Base-by-base conservation (phyloP, 2,113 vertebrate species). In the Laterallus jamaicensis region DNA sequence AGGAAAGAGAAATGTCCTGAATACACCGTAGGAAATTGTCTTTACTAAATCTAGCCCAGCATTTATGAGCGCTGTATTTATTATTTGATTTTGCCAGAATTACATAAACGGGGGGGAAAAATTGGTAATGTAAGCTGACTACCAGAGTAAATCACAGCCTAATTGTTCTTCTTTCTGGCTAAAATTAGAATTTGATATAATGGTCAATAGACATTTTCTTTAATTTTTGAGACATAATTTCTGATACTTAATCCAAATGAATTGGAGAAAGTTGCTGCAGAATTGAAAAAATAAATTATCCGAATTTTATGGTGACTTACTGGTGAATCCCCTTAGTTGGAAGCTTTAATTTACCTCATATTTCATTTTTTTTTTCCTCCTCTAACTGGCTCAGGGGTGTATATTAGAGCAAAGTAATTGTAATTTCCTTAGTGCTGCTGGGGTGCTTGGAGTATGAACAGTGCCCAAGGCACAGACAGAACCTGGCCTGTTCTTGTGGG, bases 111-210 rank as follows among this genome's bases (percentile, higher is more conserved):
- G 56, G 59, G 49, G 28, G 14, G 3, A 1, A 4, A 75, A 77
- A 76, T 74, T 95, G 84, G 94, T 96, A 95, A 94, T 95, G 25
- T 76, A 73, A 87, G 63, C 66, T 96, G 93, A 95, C 95, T 92
- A 94, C 82, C 82, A 37, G 63, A 91, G 76, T 96, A 96, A 97
- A 96, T 95, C 90, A 94, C 55, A 85, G 62, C 63, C 70, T 94
- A 90, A 96, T 93, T 95, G 85, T 82, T 95, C 59, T 93, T 82
- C 67, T 88, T 92, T 24, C 59, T 91, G 70, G 63, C 84, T 95
- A 96, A 96, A 97, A 95, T 97, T 95, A 95, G 96, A 89, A 91
- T 95, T 95, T 97, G 93, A 96, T 97, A 91, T 95, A 97, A 85
- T 91, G 93, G 94, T 93, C 94, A 95, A 95, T 85, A 96, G 94